These are phyloP conservation scores for Lamprotornis superbus DNA, from an alignment of 2,113 vertebrate species.

Conservation along the genomic window DNA sequence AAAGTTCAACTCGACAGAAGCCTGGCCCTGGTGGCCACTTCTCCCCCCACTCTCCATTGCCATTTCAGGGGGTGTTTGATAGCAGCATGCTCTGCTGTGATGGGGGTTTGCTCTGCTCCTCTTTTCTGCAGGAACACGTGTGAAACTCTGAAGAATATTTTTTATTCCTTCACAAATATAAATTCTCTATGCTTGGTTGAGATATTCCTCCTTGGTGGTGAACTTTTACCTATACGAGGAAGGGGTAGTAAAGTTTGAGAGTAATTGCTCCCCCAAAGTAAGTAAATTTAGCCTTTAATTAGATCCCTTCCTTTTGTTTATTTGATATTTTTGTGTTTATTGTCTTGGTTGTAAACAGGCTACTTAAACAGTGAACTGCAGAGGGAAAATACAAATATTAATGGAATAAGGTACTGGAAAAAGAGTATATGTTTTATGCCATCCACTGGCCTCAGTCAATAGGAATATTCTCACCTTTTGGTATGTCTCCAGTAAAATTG, in stretches of 20 bases:
- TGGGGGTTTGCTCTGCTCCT: background rate
- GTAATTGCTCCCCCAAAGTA: background rate
- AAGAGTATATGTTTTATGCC: background rate
- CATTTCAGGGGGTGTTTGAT: rapidly evolving
- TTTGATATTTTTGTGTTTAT: slow-evolving; percentile 26
- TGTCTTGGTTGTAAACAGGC: background rate
- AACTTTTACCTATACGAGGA: background rate
- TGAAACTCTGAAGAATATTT: background rate
- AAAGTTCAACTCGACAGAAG: rapidly evolving
- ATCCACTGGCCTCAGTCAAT: slow-evolving; percentile 21
- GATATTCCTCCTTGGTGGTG: background rate
- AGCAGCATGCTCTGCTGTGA: background rate
- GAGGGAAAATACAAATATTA: background rate
- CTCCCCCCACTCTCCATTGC: background rate
- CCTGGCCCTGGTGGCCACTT: background rate
- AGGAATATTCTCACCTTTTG: slow-evolving; percentile 52
- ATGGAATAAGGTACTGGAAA: background rate
- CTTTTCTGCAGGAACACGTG: background rate
- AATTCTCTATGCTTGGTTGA: background rate
- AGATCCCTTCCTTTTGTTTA: background rate
- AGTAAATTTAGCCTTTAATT: background rate
- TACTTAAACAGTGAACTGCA: background rate
- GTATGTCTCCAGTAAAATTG: slow-evolving; percentile 55
- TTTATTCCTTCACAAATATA: background rate
- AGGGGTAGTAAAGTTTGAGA: background rate